Conservation (phyloP, 2,113 vertebrate genomes). For the Lepus timidus region DNA sequence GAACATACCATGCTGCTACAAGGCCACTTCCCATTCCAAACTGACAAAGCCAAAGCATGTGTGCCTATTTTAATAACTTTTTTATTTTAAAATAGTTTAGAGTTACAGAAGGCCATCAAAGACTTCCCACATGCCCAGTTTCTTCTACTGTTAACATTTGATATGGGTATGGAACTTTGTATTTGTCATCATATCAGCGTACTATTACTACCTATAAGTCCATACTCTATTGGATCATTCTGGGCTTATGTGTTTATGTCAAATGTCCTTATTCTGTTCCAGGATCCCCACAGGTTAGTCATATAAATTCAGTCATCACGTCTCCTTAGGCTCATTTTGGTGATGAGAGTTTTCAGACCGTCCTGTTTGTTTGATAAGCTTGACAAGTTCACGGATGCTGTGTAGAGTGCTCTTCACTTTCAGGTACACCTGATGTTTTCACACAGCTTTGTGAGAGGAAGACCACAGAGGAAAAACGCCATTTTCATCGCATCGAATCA, state of each 20-base stretch:
- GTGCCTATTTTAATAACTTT: background rate
- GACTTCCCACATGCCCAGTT: background rate
- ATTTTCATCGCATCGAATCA: background rate
- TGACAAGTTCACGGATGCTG: background rate
- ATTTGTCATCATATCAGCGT: background rate
- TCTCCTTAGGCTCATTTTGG: background rate
- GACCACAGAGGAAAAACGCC: background rate
- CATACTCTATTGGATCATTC: background rate
- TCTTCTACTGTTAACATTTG: background rate
- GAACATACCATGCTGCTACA: background rate
- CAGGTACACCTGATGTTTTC: background rate
- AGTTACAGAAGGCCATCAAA: background rate
- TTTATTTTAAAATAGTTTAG: background rate
- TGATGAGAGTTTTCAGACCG: background rate
- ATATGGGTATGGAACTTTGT: no score
- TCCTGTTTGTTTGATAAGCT: background rate
- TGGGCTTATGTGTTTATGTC: background rate
- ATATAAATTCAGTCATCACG: background rate
- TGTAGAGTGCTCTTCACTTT: background rate
- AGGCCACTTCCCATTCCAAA: background rate
- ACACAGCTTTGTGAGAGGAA: background rate
- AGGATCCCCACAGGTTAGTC: no score
- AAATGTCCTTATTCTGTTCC: background rate
- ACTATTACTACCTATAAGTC: background rate
- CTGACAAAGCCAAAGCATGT: background rate